Percentiles rank a stretch among this genome's conserved stretches.
Conservation (phyloP, 1,140 invertebrate genomes). For the Meteorus sp. region DNA sequence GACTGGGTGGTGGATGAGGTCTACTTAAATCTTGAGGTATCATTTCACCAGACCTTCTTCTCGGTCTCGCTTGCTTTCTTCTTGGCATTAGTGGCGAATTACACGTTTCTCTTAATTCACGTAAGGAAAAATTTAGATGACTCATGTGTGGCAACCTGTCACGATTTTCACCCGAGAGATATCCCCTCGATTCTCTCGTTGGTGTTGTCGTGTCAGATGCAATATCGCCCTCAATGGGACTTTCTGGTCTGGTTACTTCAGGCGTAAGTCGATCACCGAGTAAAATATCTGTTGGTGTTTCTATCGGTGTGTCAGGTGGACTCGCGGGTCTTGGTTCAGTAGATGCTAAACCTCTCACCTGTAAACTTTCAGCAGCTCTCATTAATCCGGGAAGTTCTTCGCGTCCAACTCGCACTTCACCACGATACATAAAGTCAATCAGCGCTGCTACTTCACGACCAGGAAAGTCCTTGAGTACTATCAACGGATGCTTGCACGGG, state of each 20-base stretch:
- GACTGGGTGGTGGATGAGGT: conserved; percentile 45
- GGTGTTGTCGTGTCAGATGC: conserved; percentile 33
- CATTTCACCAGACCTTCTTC: conserved; percentile 76
- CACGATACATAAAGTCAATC: conserved; percentile 91
- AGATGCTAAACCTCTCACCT: conserved; percentile 77
- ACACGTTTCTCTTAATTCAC: conserved; percentile 59
- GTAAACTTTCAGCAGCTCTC: conserved; percentile 82
- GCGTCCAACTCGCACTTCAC: conserved; percentile 83
- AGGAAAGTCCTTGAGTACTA: conserved; percentile 85
- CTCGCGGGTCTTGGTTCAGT: conserved; percentile 62
- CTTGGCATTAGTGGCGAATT: conserved; percentile 72
- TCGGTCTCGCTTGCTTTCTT: conserved; percentile 78
- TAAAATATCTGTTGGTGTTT: conserved; percentile 53
- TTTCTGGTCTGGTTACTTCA: conserved; percentile 46
- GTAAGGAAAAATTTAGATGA: conserved; percentile 58
- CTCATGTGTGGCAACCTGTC: conserved; percentile 58
- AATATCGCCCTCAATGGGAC: conserved; percentile 61
- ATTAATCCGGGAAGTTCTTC: conserved; percentile 80
- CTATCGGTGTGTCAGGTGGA: conserved; percentile 58
- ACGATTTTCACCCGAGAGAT: conserved; percentile 34
- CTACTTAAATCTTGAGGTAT: conserved; percentile 66
- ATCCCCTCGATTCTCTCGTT: conserved; percentile 28
- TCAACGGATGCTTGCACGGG: conserved; percentile 91
- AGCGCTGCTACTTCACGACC: conserved; percentile 85
- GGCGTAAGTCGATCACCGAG: conserved; percentile 63